Percentiles rank a stretch among this genome's conserved stretches.
These are phyloP conservation scores for Oostethus manadensis DNA, from an alignment of 2,113 vertebrate genomes.

Conservation along the genomic window DNA sequence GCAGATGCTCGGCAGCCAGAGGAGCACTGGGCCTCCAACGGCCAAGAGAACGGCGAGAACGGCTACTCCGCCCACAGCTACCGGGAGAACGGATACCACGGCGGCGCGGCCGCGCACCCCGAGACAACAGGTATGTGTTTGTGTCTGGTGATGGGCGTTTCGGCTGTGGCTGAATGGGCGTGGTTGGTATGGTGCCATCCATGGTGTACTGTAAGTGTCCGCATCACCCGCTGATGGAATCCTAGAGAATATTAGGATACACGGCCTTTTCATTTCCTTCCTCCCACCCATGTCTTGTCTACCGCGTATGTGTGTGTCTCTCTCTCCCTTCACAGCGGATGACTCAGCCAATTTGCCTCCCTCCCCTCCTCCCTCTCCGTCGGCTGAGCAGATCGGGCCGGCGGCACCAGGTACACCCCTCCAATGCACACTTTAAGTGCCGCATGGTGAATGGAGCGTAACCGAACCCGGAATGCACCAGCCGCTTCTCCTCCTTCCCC, in stretches of 20 bases:
- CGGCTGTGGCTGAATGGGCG: slow-evolving; percentile 14
- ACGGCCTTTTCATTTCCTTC: slow-evolving; percentile 40
- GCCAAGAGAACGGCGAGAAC: slow-evolving; percentile 62
- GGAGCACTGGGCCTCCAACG: slow-evolving; percentile 61
- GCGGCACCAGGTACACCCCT: slow-evolving; percentile 83
- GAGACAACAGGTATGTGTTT: slow-evolving; percentile 46
- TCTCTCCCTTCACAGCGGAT: slow-evolving; percentile 77
- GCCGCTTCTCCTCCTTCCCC: slow-evolving; percentile 45
- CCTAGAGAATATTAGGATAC: slow-evolving; percentile 6
- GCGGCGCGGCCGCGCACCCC: slow-evolving; percentile 43
- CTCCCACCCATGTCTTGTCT: slow-evolving; percentile 60
- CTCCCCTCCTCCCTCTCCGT: slow-evolving; percentile 92
- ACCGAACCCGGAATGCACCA: not conserved
- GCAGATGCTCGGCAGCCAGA: slow-evolving; percentile 66
- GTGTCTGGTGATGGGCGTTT: not conserved
- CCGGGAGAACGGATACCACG: slow-evolving; percentile 63
- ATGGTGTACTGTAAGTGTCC: not conserved
- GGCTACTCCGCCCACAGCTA: slow-evolving; percentile 63
- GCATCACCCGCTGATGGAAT: slow-evolving; percentile 8
- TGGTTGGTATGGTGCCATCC: not conserved
- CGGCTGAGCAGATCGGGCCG: slow-evolving; percentile 82
- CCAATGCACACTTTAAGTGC: slow-evolving; percentile 14
- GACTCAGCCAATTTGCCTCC: slow-evolving; percentile 92
- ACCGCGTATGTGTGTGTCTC: slow-evolving; percentile 44
- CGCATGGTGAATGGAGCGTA: slow-evolving; percentile 29